phyloP scores from a whole-genome alignment of 2,113 vertebrate species.

The Phyllostomus discolor region DNA sequence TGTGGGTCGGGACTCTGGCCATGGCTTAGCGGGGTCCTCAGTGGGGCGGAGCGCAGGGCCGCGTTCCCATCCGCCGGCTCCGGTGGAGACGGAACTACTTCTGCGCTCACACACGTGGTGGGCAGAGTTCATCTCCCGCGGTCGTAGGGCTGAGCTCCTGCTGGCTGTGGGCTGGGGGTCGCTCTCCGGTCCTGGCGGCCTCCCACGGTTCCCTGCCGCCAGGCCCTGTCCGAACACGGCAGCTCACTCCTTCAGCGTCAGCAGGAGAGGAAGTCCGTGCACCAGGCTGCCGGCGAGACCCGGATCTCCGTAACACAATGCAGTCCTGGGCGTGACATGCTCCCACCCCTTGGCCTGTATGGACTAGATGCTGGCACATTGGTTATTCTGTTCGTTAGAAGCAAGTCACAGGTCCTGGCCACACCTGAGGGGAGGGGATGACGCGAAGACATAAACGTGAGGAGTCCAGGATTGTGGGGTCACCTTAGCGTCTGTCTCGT shows the following conservation, averaged over 20 bases:
- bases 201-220: neutral
- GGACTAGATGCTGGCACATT: neutral
- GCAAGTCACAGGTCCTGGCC: neutral
- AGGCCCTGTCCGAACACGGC: neutral
- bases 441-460: neutral
- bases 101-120: neutral
- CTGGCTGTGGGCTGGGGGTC: neutral
- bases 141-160: neutral
- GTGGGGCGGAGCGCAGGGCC: too few relatives aligned
- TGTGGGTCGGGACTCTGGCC: neutral
- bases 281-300: too few relatives aligned
- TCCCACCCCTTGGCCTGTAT: neutral
- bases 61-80: neutral
- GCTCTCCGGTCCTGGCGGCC: neutral
- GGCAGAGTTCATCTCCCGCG: neutral
- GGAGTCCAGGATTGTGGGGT: neutral
- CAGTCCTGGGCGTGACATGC: rapidly evolving
- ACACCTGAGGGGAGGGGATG: neutral
- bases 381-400: neutral
- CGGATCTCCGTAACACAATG: neutral
- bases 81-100: neutral
- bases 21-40: neutral
- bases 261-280: neutral
- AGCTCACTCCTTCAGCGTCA: neutral
- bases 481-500: neutral